phyloP scores from a whole-genome alignment of 2,113 vertebrate species.

The Nothocercus nigrocapillus region DNA sequence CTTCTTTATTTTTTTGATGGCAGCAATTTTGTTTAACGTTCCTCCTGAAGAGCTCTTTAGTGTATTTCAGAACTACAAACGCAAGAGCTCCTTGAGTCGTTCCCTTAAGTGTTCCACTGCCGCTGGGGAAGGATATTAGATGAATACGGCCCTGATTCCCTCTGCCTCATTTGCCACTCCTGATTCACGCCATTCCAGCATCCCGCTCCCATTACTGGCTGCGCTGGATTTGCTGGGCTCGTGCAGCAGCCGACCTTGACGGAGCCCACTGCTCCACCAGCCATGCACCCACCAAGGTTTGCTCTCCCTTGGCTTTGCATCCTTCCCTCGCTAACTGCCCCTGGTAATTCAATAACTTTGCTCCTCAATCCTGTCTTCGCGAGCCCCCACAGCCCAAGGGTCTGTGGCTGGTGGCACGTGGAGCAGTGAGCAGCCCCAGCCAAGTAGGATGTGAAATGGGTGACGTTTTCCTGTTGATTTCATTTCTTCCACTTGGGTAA shows the following conservation, averaged over 20 bases:
- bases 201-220: conserved; percentile 12
- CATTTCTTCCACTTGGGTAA: not conserved
- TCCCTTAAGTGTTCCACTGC: conserved; percentile 8
- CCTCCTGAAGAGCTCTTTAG: conserved; percentile 2
- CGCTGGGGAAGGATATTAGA: conserved; percentile 7
- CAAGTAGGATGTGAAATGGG: not conserved
- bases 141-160: conserved; percentile 33
- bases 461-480: not conserved
- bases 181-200: conserved; percentile 37
- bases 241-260: not conserved
- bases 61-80: conserved; percentile 1
- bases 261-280: not conserved
- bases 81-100: conserved; percentile 40
- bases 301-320: not conserved
- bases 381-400: rapidly evolving
- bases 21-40: not conserved
- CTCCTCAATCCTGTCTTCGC: rapidly evolving
- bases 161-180: conserved; percentile 36
- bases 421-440: not conserved
- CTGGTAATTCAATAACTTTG: not conserved
- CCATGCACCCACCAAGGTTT: not conserved
- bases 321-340: not conserved
- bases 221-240: not conserved
- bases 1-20: rapidly evolving
- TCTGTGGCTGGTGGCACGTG: not conserved